Conservation (phyloP, 2,797 vertebrate species). For the Labeo calbasu region DNA sequence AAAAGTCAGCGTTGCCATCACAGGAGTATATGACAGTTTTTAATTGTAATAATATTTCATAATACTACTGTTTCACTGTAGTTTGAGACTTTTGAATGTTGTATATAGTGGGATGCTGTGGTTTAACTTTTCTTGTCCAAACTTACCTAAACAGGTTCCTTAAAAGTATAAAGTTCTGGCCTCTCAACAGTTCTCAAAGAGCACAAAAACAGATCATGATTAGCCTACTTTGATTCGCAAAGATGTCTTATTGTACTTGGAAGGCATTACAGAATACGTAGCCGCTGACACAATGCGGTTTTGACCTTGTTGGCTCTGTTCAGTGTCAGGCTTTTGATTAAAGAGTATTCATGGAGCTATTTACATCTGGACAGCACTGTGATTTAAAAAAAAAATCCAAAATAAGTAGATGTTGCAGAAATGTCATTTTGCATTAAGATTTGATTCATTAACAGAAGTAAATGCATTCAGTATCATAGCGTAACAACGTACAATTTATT, state of each 20-base stretch:
- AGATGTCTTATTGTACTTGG: conserved; percentile 11
- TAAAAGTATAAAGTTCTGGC: background rate
- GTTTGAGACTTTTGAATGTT: background rate
- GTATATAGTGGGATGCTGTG: background rate
- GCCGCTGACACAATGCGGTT: background rate
- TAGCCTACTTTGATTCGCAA: background rate
- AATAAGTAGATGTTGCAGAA: background rate
- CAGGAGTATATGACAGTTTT: background rate
- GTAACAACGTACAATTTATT: background rate
- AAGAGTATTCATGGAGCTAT: background rate
- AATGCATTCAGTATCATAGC: background rate
- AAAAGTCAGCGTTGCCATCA: background rate
- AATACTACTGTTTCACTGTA: background rate
- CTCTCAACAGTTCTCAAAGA: background rate
- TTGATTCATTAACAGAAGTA: background rate
- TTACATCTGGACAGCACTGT: background rate
- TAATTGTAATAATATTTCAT: background rate
- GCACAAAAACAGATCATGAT: background rate
- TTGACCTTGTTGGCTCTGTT: conserved; percentile 12
- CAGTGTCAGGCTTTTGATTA: background rate
- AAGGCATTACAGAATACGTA: background rate
- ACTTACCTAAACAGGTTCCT: background rate
- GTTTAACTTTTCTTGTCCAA: background rate
- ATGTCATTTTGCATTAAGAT: background rate
- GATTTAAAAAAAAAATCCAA: background rate